Base-by-base conservation (phyloP, 1,140 invertebrate genomes). In the Cherax destructor region DNA sequence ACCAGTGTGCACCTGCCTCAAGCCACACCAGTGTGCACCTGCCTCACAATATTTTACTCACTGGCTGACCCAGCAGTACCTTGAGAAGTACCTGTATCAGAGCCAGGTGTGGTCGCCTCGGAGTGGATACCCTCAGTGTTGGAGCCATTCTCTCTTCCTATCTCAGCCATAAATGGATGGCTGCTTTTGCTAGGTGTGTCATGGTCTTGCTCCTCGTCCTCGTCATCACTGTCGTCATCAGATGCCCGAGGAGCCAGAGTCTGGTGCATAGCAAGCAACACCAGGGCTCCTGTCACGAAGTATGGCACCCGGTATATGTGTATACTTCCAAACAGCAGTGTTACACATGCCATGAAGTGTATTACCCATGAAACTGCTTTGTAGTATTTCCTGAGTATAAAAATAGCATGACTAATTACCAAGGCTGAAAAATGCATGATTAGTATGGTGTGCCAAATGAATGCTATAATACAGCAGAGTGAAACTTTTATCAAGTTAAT, bases 291-390 rank as follows among this genome's bases (percentile, higher is more conserved):
- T 24, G 65, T 78, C 13, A 91, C 52, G 6, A 90, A 21, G 77
- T 86, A 92, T 10, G 92, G 84, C 65, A 92, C 72, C 16, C 88
- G 88, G 69, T 92, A 92, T 59, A 91, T 72, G 83, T 91, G 86
- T 3, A 92, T 69, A 3, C 78, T 78, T 18, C 88, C 92, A 41
- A 86, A 90, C 78, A 92, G 78, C n/a, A 92, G 41, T 7, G 69
- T 77, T 6, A 92, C 10, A 3, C 91, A 78, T 5, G 92, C 88
- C n/a, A 92, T 30, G 59, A 24, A 56, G 78, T 91, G 92, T 4
- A 92, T 47, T 3, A 81, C 18, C 13, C 86, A 87, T 9, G 88
- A 85, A 24, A 88, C 21, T 4, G 24, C n/a, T n/a, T 91, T 91
- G 88, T 92, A 92, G 78, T 49, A 91, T 65, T 24, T 86, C 65